A percentile compares a stretch with the other conserved stretches of the same genome.
These are phyloP conservation scores for Marcusenius ussheri DNA, from an alignment of 2,113 vertebrate genomes.

Conservation along the genomic window DNA sequence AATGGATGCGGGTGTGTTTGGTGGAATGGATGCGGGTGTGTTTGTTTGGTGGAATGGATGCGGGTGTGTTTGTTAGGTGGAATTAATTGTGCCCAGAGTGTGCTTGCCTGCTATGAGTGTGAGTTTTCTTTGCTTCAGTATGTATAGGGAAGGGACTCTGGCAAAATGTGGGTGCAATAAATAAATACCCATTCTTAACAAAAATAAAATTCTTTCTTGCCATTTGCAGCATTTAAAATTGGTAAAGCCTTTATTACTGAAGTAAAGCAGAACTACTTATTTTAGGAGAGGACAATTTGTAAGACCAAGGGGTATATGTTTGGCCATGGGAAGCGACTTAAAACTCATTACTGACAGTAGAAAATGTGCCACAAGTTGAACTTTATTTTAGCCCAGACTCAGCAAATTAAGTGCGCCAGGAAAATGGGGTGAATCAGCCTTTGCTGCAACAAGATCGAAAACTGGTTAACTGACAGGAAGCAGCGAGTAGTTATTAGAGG, in stretches of 20 bases:
- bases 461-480: too few relatives aligned
- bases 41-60: too few relatives aligned
- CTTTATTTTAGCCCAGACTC: background rate
- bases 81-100: background rate
- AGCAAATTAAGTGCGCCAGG: background rate
- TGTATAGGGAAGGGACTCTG: background rate
- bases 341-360: background rate
- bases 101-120: background rate
- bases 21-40: too few relatives aligned
- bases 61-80: too few relatives aligned
- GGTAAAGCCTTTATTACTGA: background rate
- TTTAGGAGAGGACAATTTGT: background rate
- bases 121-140: background rate
- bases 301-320: background rate
- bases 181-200: background rate
- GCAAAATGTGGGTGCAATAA: background rate
- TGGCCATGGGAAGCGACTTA: background rate
- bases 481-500: too few relatives aligned
- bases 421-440: background rate
- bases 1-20: background rate
- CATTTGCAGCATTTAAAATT: background rate
- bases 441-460: background rate
- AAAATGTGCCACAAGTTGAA: background rate
- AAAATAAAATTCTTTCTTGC: background rate
- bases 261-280: background rate